Evolutionary conservation across 2,888 invertebrate genomes (phyloP).

Genomic region (Desoria tigrina): DNA sequence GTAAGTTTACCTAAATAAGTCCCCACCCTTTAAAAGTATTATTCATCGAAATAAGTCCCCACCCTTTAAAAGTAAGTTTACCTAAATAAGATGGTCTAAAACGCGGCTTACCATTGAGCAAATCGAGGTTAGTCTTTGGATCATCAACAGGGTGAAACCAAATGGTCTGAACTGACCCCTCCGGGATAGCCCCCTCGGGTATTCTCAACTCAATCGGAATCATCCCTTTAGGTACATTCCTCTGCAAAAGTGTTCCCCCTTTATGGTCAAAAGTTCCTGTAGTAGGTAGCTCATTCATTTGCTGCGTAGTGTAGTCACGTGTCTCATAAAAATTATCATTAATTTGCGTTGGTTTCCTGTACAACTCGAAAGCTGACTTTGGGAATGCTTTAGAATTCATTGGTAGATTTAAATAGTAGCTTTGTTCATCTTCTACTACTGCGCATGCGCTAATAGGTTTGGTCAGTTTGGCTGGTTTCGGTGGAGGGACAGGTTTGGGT

Average conservation of each 20-base stretch:
- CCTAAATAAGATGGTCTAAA: too few species aligned
- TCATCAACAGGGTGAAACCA: conserved; percentile 30
- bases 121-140: conserved; percentile 2
- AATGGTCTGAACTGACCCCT: conserved; percentile 20
- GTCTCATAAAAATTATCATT: too few species aligned
- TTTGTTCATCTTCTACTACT: neutral
- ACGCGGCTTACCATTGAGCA: neutral
- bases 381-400: conserved; percentile 12
- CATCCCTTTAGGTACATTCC: neutral
- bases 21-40: too few species aligned
- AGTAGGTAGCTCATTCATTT: too few species aligned
- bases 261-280: conserved; percentile 27
- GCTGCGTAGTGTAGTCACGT: too few species aligned
- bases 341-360: too few species aligned
- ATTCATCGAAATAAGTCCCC: too few species aligned
- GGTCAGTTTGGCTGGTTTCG: conserved; percentile 78
- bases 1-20: too few species aligned
- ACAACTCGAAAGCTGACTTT: conserved; percentile 14
- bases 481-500: conserved; percentile 88
- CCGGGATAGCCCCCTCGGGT: conserved; percentile 28
- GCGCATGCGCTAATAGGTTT: neutral
- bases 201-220: conserved; percentile 33
- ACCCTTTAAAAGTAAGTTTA: too few species aligned
- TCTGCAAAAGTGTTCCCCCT: conserved; percentile 29
- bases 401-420: conserved; percentile 4